Conservation (phyloP, 2,113 vertebrate genomes). For the Numida meleagris region DNA sequence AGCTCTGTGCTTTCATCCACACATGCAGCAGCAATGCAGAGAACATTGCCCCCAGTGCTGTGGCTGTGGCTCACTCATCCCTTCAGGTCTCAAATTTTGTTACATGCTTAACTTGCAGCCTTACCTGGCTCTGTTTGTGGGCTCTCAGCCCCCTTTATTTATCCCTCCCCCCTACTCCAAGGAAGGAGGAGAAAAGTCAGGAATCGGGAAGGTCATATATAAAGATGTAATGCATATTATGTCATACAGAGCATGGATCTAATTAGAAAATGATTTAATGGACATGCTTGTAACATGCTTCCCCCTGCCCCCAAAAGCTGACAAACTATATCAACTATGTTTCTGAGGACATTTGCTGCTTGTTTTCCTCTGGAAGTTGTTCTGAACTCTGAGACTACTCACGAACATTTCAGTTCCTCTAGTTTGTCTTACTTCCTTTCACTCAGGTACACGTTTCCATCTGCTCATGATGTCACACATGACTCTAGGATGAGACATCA, state of each 20-base stretch:
- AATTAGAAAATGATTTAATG: neutral
- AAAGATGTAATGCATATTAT: neutral
- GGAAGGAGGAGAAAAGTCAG: neutral
- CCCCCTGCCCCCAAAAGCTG: neutral
- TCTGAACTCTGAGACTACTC: neutral
- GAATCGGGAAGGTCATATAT: neutral
- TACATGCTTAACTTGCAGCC: neutral
- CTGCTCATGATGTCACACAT: neutral
- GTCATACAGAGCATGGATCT: accelerated
- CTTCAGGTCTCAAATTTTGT: accelerated
- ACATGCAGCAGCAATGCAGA: too few relatives aligned
- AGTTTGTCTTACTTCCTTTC: neutral
- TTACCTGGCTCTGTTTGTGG: accelerated
- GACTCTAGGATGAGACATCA: neutral
- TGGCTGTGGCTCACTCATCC: neutral
- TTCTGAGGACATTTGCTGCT: neutral
- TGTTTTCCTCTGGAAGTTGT: neutral
- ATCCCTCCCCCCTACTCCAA: neutral
- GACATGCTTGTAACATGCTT: accelerated
- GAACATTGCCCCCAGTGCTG: accelerated
- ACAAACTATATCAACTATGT: accelerated
- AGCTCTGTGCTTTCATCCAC: neutral
- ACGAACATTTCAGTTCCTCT: neutral
- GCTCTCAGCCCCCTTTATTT: neutral
- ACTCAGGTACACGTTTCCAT: accelerated